These are phyloP conservation scores for Myotis daubentonii DNA, from an alignment of 2,797 vertebrate species.

Conservation along the genomic window DNA sequence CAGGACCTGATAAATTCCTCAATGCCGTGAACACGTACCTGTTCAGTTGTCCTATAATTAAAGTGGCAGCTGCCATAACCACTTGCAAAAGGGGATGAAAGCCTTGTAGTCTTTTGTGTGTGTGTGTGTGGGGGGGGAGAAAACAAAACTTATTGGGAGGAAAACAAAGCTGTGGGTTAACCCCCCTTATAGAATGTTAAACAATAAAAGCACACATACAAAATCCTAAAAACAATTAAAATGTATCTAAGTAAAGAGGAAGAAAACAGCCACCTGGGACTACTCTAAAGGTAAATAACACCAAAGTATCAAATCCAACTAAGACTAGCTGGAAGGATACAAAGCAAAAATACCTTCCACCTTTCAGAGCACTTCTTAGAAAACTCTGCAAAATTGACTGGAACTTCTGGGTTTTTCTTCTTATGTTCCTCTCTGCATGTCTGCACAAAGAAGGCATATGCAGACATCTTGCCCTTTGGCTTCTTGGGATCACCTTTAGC, in stretches of 20 bases:
- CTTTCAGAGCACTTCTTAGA: slow-evolving; percentile 92
- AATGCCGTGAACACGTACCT: neutral
- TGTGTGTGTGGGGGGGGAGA: too few species aligned
- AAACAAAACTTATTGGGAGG: too few species aligned
- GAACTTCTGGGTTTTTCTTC: slow-evolving; percentile 91
- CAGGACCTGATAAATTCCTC: slow-evolving; percentile 67
- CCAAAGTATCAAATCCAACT: neutral
- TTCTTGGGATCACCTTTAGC: slow-evolving; percentile 93
- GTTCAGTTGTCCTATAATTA: neutral
- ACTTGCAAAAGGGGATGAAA: neutral
- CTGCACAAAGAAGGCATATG: slow-evolving; percentile 91
- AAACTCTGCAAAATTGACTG: slow-evolving; percentile 91
- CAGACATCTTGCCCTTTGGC: slow-evolving; percentile 94
- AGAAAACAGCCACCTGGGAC: neutral
- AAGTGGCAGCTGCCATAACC: neutral
- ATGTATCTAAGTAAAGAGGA: neutral
- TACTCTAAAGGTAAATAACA: neutral
- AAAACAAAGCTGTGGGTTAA: too few species aligned
- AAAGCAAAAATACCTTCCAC: slow-evolving; percentile 88
- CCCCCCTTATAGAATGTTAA: neutral
- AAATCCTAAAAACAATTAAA: neutral
- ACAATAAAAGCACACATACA: neutral
- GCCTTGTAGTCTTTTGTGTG: neutral
- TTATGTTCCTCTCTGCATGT: slow-evolving; percentile 92
- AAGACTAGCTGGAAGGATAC: neutral